Base-by-base conservation (phyloP, 2,888 invertebrate species). In the Polymixis flavicincta region DNA sequence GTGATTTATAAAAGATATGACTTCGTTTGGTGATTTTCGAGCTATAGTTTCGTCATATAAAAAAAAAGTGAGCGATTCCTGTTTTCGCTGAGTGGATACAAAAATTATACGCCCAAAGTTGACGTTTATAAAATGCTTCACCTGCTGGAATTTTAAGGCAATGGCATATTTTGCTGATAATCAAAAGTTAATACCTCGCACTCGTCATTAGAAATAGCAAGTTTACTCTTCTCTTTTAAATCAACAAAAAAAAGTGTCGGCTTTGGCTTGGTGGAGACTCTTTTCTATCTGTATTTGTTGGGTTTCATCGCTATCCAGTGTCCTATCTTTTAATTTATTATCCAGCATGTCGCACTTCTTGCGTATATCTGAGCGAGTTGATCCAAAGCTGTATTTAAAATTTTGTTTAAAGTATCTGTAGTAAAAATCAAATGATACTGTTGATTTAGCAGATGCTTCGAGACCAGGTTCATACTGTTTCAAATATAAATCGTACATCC, bases 401-500 rank as follows among this genome's bases (percentile, higher is more conserved):
- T 50, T 64, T 64, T 45, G 63, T 17, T 63, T 45, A 32, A 64
- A 50, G 64, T 64, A 64, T 50, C 57, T 68, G 55, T 68, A 57
- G 57, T 57, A 57, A 68, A 68, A 68, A 68, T 68, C 42, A 68
- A 68, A 68, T 57, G 67, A 57, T 57, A 68, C 45, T 57, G 28
- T 45, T 13, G 67, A 45, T 55, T 57, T 68, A 68, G 28, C 57
- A 68, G 67, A 22, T 68, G 55, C 57, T 22, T 68, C 55, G 8
- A 68, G 28, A 57, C 67, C 67, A 57, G 8, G 67, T 28, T 68
- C 67, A 68, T 68, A 8, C 67, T 68, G 7, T 68, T 74, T 74
- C 63, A 74, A 74, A 74, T 74, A 68, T 74, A 74, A 74, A 11
- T 76, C 61, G 42, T 71, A 72, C 76, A 76, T 76, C 68, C 42